phyloP scores from a whole-genome alignment of 1,140 invertebrate genomes.

The Dendroctonus valens region DNA sequence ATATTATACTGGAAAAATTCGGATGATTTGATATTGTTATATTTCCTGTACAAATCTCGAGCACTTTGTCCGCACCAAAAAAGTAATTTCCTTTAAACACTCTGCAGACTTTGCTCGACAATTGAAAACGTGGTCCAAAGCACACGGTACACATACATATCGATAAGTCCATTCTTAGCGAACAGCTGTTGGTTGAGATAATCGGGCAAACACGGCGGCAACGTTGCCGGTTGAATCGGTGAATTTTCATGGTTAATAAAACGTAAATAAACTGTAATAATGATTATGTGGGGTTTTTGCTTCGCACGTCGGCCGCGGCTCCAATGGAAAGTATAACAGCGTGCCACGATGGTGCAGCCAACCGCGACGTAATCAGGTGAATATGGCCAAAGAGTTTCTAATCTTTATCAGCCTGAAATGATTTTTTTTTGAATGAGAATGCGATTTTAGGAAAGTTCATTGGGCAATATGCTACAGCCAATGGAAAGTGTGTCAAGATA shows the following conservation, averaged over 20 bases:
- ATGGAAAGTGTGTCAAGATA: too few species aligned
- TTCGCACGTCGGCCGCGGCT: slow-evolving; percentile 7
- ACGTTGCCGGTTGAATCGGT: slow-evolving; percentile 21
- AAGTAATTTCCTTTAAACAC: too few species aligned
- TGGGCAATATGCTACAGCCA: too few species aligned
- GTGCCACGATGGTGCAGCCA: neutral
- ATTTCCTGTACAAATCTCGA: too few species aligned
- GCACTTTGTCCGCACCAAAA: too few species aligned
- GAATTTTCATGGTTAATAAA: slow-evolving; percentile 32
- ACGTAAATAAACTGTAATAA: slow-evolving; percentile 33
- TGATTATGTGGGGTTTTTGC: slow-evolving; percentile 22
- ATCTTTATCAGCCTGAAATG: slow-evolving; percentile 1
- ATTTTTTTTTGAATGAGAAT: too few species aligned
- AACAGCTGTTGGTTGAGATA: slow-evolving; percentile 36
- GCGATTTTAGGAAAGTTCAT: too few species aligned
- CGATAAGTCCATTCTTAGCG: neutral
- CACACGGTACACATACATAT: too few species aligned
- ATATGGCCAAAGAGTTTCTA: slow-evolving; percentile 10
- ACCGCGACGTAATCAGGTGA: slow-evolving; percentile 17
- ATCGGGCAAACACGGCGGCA: slow-evolving; percentile 28
- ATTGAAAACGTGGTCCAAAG: too few species aligned
- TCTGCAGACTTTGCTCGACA: too few species aligned
- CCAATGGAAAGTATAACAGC: slow-evolving; percentile 24
- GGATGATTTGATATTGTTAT: too few species aligned
- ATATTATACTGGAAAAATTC: too few species aligned